Percentiles rank a stretch among this genome's conserved stretches.
phyloP scores from a whole-genome alignment of 2,113 vertebrate genomes.

The Bolborhynchus lineola region DNA sequence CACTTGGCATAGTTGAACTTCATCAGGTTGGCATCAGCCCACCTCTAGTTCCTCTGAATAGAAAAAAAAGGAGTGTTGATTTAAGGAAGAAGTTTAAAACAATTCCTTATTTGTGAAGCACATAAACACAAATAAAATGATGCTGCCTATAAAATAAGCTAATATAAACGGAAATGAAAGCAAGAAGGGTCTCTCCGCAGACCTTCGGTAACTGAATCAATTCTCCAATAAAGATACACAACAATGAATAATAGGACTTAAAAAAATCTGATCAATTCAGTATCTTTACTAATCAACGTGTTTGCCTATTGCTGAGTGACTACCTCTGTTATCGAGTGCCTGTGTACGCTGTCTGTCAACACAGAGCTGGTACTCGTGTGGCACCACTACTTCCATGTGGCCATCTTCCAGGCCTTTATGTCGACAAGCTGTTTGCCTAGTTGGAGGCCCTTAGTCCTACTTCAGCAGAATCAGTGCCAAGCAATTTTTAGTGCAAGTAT shows the following conservation, averaged over 20 bases:
- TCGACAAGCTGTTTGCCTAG: neutral
- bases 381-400: neutral
- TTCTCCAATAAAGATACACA: neutral
- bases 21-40: no score
- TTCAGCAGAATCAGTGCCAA: slow-evolving; percentile 38
- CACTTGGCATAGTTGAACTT: no score
- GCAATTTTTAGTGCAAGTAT: neutral
- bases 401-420: neutral
- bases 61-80: neutral
- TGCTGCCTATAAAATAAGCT: neutral
- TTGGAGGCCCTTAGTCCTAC: neutral
- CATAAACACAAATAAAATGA: neutral
- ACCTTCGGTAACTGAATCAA: neutral
- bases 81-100: neutral
- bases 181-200: neutral
- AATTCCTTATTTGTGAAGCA: neutral
- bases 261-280: neutral
- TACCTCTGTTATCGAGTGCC: neutral
- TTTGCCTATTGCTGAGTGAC: neutral
- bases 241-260: neutral
- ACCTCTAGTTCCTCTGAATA: neutral
- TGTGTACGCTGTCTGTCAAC: neutral
- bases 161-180: neutral
- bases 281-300: neutral
- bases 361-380: neutral